Evolutionary conservation across 2,113 vertebrate genomes (phyloP), one percentile per base, ranked within the genome.

Genomic region (Dunckerocampus dactyliophorus): DNA sequence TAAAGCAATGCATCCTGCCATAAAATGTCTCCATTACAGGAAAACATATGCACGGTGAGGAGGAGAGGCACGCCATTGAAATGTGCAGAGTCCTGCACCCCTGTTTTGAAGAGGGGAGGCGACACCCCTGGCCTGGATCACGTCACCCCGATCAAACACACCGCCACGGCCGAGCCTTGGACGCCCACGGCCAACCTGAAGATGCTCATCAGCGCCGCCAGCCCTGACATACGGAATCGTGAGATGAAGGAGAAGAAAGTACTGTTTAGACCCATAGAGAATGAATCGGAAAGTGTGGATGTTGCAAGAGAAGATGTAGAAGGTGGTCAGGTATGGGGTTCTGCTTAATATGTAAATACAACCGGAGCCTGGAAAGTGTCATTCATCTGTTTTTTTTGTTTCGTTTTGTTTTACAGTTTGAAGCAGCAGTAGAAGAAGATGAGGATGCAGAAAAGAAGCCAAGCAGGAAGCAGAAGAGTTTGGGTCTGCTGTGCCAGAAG

Each of bases 171-270:
- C 79, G 96, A 99, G 13, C 95, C 97, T 14, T 97, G 93, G 95
- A 96, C 96, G 0, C 96, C 97, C 0, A 99, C 94, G 0, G 92
- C 94, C 46, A 99, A 99, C 73, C 86, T 99, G 43, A 98, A 97
- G 83, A 94, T 99, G 91, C 90, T 99, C 62, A 94, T 98, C 68
- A 98, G 94, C 2, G 97, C 94, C 0, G 96, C 94, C 1, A 98
- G 95, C 74, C 94, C 95, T 0, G 97, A 98, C 85, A 98, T 98
- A 49, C 82, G 95, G 67, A 93, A 89, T 88, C 82, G 95, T 48
- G 95, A 98, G 82, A 95, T 96, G 91, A 97, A 91, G 53, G 97
- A 97, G 90, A 97, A 91, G 50, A 97, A 97, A 79, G 92, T 88
- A 4, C 91, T 95, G 11, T 95, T 96, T 59, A 88, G 93, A 59